Conservation (phyloP, 2,113 vertebrate genomes). For the Galemys pyrenaicus region DNA sequence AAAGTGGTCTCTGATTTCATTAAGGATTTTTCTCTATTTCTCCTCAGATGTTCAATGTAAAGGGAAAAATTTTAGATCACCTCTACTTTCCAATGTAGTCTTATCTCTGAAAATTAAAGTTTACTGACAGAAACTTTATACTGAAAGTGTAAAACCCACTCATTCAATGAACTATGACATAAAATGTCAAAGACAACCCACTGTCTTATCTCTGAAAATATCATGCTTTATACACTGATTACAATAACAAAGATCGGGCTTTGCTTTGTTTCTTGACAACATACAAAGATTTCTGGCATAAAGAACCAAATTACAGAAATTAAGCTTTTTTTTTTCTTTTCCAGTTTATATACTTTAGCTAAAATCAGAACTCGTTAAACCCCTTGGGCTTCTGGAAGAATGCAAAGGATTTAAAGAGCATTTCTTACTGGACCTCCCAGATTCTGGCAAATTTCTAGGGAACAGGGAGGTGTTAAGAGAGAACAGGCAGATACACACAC, state of each 20-base stretch:
- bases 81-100: conserved; percentile 17
- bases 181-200: neutral
- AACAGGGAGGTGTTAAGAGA: conserved; percentile 57
- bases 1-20: conserved; percentile 47
- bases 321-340: neutral
- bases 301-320: conserved; percentile 1
- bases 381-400: conserved; percentile 66
- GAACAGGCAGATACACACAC: conserved; percentile 42
- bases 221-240: neutral
- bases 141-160: neutral
- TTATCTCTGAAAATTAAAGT: conserved; percentile 41
- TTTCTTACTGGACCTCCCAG: conserved; percentile 67
- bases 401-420: conserved; percentile 61
- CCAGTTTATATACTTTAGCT: conserved; percentile 45
- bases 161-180: conserved; percentile 15
- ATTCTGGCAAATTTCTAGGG: conserved; percentile 38
- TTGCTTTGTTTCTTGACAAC: conserved; percentile 50
- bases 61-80: neutral
- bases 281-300: conserved; percentile 25
- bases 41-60: conserved; percentile 56
- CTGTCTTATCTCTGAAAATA: conserved; percentile 4
- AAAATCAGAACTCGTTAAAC: conserved; percentile 68
- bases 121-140: conserved; percentile 46
- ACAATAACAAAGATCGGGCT: conserved; percentile 2
- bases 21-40: conserved; percentile 61